phyloP scores from a whole-genome alignment of 2,797 vertebrate species.

The Pseudochirops corinnae region DNA sequence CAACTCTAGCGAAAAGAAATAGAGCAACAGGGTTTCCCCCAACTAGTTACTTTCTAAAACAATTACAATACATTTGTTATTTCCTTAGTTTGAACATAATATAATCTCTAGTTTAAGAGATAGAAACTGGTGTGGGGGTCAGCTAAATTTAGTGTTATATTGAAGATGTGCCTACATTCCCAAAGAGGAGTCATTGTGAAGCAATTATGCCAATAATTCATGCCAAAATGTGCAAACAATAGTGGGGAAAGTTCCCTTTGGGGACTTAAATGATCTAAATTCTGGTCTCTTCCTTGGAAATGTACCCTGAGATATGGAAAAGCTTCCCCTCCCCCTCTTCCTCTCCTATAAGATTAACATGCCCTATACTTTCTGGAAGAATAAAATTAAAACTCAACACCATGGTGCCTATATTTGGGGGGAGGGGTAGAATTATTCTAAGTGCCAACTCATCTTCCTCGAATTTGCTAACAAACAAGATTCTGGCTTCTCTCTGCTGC shows the following conservation, averaged over 20 bases:
- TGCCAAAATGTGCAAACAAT: conserved; percentile 17
- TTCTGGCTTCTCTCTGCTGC: conserved; percentile 5
- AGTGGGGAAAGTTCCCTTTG: background rate
- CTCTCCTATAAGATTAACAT: conserved; percentile 23
- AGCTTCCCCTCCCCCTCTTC: background rate
- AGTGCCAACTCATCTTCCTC: conserved; percentile 23
- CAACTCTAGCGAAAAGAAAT: conserved; percentile 46
- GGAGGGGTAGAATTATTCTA: conserved; percentile 12
- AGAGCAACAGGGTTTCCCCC: background rate
- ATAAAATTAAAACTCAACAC: background rate
- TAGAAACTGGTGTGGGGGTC: background rate
- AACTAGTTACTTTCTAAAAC: conserved; percentile 23
- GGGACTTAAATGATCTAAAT: conserved; percentile 1
- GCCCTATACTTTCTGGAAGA: conserved; percentile 5
- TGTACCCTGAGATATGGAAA: background rate
- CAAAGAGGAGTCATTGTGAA: conserved; percentile 30
- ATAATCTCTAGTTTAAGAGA: background rate
- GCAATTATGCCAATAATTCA: conserved; percentile 39
- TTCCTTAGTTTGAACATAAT: background rate
- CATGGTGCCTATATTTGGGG: background rate
- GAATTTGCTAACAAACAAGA: conserved; percentile 40
- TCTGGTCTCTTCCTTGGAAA: background rate
- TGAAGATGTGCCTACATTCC: conserved; percentile 12
- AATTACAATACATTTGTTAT: conserved; percentile 32
- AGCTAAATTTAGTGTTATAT: conserved; percentile 11